phyloP scores from a whole-genome alignment of 2,113 vertebrate genomes.

The Lagopus leucura region DNA sequence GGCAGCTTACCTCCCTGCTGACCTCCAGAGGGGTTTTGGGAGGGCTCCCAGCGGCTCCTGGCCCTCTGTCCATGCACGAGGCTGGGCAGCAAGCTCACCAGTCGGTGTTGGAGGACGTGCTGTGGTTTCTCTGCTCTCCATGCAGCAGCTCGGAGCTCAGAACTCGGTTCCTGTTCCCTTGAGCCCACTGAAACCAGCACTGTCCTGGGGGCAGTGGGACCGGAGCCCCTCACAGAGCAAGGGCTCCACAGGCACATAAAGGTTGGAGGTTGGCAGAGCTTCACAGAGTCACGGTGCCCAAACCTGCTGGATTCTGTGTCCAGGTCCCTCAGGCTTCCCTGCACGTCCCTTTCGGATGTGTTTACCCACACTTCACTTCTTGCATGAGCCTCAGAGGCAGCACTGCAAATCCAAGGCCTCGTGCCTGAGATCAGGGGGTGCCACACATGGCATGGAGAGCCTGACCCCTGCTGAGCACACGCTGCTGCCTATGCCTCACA shows the following conservation, averaged over 20 bases:
- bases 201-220: fast-evolving
- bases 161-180: background rate
- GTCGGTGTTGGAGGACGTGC: background rate
- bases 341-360: background rate
- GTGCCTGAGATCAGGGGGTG: background rate
- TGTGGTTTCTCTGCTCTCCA: fast-evolving
- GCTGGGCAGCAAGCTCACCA: background rate
- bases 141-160: background rate
- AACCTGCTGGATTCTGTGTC: background rate
- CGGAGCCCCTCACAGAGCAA: fast-evolving
- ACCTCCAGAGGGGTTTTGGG: background rate
- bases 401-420: background rate
- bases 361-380: background rate
- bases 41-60: background rate
- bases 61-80: background rate
- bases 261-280: background rate
- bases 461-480: background rate
- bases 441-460: background rate
- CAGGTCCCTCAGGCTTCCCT: background rate
- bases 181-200: fast-evolving
- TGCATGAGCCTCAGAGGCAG: background rate
- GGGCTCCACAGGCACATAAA: fast-evolving
- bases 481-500: background rate
- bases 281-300: background rate
- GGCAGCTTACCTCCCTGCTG: background rate